A percentile compares a stretch with the other conserved stretches of the same genome.
These are phyloP conservation scores for Lithobates pipiens DNA, from an alignment of 2,797 vertebrate species.

Conservation along the genomic window DNA sequence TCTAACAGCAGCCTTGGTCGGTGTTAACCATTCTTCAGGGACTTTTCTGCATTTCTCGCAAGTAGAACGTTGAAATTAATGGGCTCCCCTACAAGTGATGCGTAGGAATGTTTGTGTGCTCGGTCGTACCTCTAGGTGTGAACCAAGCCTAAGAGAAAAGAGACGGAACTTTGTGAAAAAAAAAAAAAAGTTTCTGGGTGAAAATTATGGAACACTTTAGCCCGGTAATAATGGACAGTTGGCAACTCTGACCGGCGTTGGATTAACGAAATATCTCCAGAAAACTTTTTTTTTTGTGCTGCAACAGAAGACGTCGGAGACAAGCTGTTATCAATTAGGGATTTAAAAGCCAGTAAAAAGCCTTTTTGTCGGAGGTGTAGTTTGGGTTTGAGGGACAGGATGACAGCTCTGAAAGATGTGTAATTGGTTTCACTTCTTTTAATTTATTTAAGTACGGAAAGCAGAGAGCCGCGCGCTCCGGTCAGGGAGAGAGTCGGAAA, in stretches of 20 bases:
- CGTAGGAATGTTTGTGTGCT: too few relatives aligned
- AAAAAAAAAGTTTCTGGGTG: not conserved
- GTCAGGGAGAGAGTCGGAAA: not conserved
- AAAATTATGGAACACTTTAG: not conserved
- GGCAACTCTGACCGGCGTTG: not conserved
- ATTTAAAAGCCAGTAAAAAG: constrained; percentile 12
- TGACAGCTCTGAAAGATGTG: constrained; percentile 6
- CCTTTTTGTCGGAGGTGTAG: not conserved
- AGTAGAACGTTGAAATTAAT: too few relatives aligned
- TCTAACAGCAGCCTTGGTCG: too few relatives aligned
- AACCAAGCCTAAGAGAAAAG: too few relatives aligned
- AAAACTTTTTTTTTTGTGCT: not conserved
- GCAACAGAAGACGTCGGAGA: not conserved
- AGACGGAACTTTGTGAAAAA: not conserved
- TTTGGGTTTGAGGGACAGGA: not conserved
- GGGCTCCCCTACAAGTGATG: too few relatives aligned
- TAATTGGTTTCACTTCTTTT: not conserved
- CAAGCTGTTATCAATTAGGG: not conserved
- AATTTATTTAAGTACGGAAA: constrained; percentile 16
- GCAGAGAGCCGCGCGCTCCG: not conserved
- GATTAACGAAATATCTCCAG: not conserved
- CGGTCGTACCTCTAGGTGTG: too few relatives aligned
- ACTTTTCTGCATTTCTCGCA: too few relatives aligned
- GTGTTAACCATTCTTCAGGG: too few relatives aligned
- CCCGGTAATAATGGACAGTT: not conserved